Percentiles rank a stretch among this genome's conserved stretches.
Evolutionary conservation across 2,888 invertebrate genomes (phyloP).

Genomic region (Syritta pipiens): DNA sequence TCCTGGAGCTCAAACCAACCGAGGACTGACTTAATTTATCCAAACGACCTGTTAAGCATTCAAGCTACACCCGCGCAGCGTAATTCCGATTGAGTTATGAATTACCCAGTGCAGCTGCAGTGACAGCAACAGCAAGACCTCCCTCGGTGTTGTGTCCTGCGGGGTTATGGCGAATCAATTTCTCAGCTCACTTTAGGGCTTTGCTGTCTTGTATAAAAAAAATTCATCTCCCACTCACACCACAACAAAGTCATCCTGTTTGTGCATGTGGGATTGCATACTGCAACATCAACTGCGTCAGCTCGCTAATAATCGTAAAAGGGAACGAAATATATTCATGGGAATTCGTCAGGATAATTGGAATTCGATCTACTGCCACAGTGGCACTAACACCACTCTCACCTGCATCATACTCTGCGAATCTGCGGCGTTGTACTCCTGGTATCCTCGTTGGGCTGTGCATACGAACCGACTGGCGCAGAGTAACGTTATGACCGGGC

Average conservation of each 20-base stretch:
- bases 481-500: slow-evolving; percentile 78
- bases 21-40: slow-evolving; percentile 51
- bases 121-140: too few relatives aligned
- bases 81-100: slow-evolving; percentile 19
- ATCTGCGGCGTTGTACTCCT: slow-evolving; percentile 75
- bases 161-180: slow-evolving; percentile 24
- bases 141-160: too few relatives aligned
- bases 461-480: slow-evolving; percentile 77
- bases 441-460: slow-evolving; percentile 77
- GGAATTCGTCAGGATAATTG: slow-evolving; percentile 12
- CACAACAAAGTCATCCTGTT: slow-evolving; percentile 7
- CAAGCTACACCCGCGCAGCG: slow-evolving; percentile 27
- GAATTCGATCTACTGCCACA: slow-evolving; percentile 44
- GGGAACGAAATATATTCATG: neutral
- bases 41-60: slow-evolving; percentile 45
- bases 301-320: slow-evolving; percentile 12
- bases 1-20: slow-evolving; percentile 18
- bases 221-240: too few relatives aligned
- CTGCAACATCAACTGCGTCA: neutral
- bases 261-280: neutral
- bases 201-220: neutral
- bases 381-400: too few relatives aligned
- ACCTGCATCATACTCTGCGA: slow-evolving; percentile 76
- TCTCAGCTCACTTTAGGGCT: slow-evolving; percentile 23
- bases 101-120: neutral